Conservation (phyloP, 2,888 invertebrate genomes). For the Dusona sp. region DNA sequence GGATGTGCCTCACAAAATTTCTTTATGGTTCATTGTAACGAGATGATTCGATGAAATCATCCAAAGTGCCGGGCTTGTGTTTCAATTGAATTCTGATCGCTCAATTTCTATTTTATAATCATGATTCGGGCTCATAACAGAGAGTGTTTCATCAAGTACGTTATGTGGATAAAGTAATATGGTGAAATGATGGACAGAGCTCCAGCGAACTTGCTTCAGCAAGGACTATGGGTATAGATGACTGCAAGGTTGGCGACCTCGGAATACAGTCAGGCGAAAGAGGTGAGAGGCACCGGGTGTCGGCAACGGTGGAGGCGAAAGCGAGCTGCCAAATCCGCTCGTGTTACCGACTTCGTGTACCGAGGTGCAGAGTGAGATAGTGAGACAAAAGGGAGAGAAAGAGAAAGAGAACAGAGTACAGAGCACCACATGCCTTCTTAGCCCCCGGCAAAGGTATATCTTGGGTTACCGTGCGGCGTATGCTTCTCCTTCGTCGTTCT, state of each 20-base stretch:
- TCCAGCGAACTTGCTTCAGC: background rate
- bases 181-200: slow-evolving; percentile 26
- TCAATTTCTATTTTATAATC: slow-evolving; percentile 32
- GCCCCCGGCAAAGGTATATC: slow-evolving; percentile 68
- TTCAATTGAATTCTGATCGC: slow-evolving; percentile 49
- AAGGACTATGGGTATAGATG: slow-evolving; percentile 13
- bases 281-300: slow-evolving; percentile 47
- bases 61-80: background rate
- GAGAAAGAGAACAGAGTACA: slow-evolving; percentile 13
- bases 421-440: slow-evolving; percentile 65
- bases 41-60: slow-evolving; percentile 57
- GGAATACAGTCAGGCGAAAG: slow-evolving; percentile 24
- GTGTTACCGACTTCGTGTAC: slow-evolving; percentile 72
- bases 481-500: slow-evolving; percentile 59
- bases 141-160: background rate
- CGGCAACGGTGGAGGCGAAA: slow-evolving; percentile 55
- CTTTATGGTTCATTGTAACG: slow-evolving; percentile 16
- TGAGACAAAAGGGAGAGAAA: slow-evolving; percentile 2
- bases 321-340: slow-evolving; percentile 75
- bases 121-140: background rate
- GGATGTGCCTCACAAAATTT: slow-evolving; percentile 20
- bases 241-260: slow-evolving; percentile 62
- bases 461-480: slow-evolving; percentile 69
- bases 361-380: slow-evolving; percentile 41
- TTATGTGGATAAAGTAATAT: slow-evolving; percentile 2